Evolutionary conservation across 35 echinoderm and acorn worm species (phyloP), one percentile per base, ranked within the genome.

Genomic region (Patiria miniata): DNA sequence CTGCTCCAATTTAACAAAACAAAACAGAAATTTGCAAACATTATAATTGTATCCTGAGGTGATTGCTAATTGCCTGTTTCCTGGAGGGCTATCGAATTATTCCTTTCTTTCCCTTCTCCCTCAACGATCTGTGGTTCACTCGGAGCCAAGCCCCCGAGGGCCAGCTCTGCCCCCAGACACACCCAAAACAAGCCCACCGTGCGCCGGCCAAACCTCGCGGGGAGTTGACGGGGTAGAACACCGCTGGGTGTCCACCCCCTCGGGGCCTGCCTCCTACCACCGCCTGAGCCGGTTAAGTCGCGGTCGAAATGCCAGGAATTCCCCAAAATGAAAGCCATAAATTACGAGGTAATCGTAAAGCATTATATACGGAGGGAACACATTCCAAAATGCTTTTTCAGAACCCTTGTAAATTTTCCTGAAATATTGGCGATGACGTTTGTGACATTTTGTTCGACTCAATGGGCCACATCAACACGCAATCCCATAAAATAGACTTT

Each of bases 211-310:
- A 4, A 47, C 65, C 65, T 30, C 65, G 65, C 26, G 65, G 30
- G 65, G 65, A 26, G 15, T 12, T 34, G 21, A 73, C 26, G 29
- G 65, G 65, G n/a, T n/a, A 14, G 34, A 73, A 73, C 29, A 73
- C 65, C 65, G 65, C 65, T 73, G 65, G 29, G 14, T n/a, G 14
- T 73, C 65, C 65, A 73, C 65, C 65, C 57, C 65, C 65, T 73
- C 19, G 26, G 65, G 65, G 65, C 26, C 65, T 1, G 21, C 26
- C 26, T 47, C 42, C 42, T 12, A 47, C n/a, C n/a, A 47, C 42
- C 65, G 65, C 65, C 29, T 73, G 65, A 73, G 65, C 65, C 65
- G 65, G n/a, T 73, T 73, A 73, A 73, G 65, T 73, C 65, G 65
- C 65, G 65, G 65, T 73, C 65, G 65, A 73, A 73, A 73, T 73